phyloP scores from a whole-genome alignment of 2,797 vertebrate species.

The Rachycentron canadum region DNA sequence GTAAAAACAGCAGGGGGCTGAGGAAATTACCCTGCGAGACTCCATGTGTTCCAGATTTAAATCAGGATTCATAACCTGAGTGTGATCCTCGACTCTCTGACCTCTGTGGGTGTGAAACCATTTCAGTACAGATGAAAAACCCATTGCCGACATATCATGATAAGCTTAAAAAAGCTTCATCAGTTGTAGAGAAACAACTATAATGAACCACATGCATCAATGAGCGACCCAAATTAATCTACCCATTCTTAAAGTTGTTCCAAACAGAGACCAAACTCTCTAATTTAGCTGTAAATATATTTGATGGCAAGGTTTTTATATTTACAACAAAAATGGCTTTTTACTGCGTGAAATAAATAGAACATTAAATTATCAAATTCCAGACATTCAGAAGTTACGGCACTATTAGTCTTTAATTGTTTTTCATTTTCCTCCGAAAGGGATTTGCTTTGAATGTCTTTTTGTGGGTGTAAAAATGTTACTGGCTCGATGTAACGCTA shows the following conservation, averaged over 20 bases:
- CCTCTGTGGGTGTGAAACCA: not conserved
- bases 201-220: slow-evolving; percentile 1
- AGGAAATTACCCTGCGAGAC: slow-evolving; percentile 21
- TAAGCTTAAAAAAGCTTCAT: not conserved
- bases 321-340: slow-evolving; percentile 54
- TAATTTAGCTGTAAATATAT: slow-evolving; percentile 45
- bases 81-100: not conserved
- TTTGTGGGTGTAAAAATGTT: slow-evolving; percentile 63
- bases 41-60: not conserved
- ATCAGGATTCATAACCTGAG: not conserved
- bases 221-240: slow-evolving; percentile 1
- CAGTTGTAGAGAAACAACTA: not conserved
- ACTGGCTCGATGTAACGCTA: slow-evolving; percentile 54
- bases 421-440: slow-evolving; percentile 58
- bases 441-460: slow-evolving; percentile 64
- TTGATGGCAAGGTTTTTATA: slow-evolving; percentile 9
- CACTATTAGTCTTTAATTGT: slow-evolving; percentile 66
- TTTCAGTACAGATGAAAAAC: not conserved
- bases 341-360: slow-evolving; percentile 53
- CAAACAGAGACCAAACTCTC: slow-evolving; percentile 12
- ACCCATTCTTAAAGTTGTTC: slow-evolving; percentile 21
- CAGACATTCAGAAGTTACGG: slow-evolving; percentile 60
- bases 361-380: slow-evolving; percentile 64
- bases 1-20: not conserved
- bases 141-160: not conserved